Base-by-base conservation (phyloP, 2,113 vertebrate species). In the Dissostichus mawsoni region DNA sequence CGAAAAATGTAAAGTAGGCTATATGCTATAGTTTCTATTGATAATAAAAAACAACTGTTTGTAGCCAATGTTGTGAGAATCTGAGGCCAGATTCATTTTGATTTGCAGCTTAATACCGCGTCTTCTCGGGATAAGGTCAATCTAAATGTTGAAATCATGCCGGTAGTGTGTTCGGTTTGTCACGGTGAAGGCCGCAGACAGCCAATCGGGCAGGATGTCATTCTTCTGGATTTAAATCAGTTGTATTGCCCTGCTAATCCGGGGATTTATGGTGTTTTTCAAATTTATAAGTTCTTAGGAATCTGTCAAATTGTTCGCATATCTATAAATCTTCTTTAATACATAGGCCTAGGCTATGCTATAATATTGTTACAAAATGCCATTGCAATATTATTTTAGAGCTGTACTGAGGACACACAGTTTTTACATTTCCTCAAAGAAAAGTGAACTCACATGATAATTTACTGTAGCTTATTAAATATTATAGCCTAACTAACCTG, bases 221-320 rank as follows among this genome's bases (percentile, higher is more conserved):
- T 14, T 52, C 29, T 41, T 59, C 65, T 70, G 71, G 66, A 61
- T 20, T 55, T 41, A 69, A 44, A 64, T 64, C 44, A 52, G 10
- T 23, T 65, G 55, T 58, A 58, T 64, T 58, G 57, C 0, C 45
- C 8, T 36, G n/a, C n/a, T 48, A 52, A 74, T 17, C 36, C 33
- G 33, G 5, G n/a, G 14, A n/a, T 61, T 75, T 71, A 36, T n/a
- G 1, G 18, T 55, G 23, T 29, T 66, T 57, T 66, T 33, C 6
- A 36, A 20, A 8, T 5, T 1, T 58, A 3, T 12, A 0, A 41
- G 41, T 23, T 51, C n/a, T 23, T 62, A 51, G 16, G 16, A 17
- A n/a, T 50, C 20, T 52, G 8, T n/a, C 4, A 41, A 10, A n/a
- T 16, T 41, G 44, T 25, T 29, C n/a, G 17, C 17, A 41, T 12